Evolutionary conservation across 1,140 invertebrate species (phyloP), one percentile per base, ranked within the genome.

Genomic region (Zaprionus lachaisei): DNA sequence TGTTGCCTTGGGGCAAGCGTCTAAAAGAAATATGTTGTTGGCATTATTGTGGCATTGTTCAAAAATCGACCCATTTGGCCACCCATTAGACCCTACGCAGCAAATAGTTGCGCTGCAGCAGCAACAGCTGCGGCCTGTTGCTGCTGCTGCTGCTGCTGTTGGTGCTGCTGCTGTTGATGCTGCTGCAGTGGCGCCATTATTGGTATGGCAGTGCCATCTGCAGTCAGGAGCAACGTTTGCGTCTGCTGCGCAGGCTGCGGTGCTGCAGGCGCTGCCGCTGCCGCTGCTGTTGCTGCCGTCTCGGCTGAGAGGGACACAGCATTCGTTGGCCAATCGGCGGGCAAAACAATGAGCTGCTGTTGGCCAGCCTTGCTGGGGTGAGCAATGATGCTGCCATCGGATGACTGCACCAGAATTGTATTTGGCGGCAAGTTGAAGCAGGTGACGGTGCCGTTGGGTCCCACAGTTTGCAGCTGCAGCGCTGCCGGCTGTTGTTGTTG

Each of bases 21-120:
- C 73, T 91, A 92, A 77, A 92, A 92, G 68, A 92, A 92, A 60
- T 92, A 92, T 6, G 91, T 92, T 37, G 91, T 92, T 71, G 91
- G 91, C 77, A 92, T 83, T 81, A 92, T 92, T 34, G 91, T 92
- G 76, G 91, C 82, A 82, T 92, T 92, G 47, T 90, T 92, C 68
- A 92, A 90, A 91, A 92, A 92, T 92, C 91, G 91, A 89, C 91
- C 91, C 79, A 92, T 80, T 92, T 92, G 91, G 91, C 91, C 91
- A 91, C 91, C 87, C 71, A 83, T 89, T 81, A 92, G 85, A 80
- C 87, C 91, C 91, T 92, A 92, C 91, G 91, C 90, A 62, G 84
- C 85, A 74, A 87, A 89, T 24, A 89, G 68, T 60, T 90, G 86
- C 44, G 85, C 81, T 56, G 81, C 80, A 68, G 91, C 90, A 75